These are phyloP conservation scores for Crocallis elinguaria DNA, from an alignment of 2,888 invertebrate genomes.

Conservation along the genomic window DNA sequence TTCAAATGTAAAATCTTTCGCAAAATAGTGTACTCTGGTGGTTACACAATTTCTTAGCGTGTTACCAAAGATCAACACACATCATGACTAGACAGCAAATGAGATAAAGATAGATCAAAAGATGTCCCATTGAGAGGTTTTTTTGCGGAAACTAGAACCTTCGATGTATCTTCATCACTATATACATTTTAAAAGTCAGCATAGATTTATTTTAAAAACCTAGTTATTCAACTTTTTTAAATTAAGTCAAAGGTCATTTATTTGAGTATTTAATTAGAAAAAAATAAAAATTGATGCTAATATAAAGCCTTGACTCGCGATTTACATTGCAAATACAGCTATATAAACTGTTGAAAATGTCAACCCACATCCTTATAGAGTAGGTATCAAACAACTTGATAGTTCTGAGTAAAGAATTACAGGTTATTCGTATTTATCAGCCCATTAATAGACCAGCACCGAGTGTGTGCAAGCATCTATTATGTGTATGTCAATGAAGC, in stretches of 20 bases:
- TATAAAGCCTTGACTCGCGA: constrained; percentile 53
- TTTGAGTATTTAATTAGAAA: constrained; percentile 25
- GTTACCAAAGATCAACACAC: too few species aligned
- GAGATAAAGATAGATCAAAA: too few species aligned
- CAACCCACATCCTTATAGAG: constrained; percentile 40
- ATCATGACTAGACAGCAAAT: too few species aligned
- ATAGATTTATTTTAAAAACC: neutral
- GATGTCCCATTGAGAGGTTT: too few species aligned
- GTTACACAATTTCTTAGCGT: too few species aligned
- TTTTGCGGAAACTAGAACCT: too few species aligned
- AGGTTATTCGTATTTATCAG: neutral
- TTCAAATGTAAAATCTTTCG: too few species aligned
- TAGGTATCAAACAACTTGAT: constrained; percentile 13
- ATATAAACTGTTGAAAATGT: constrained; percentile 58
- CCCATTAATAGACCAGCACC: too few species aligned
- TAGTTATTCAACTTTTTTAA: constrained; percentile 18
- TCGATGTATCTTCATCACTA: too few species aligned
- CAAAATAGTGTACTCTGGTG: too few species aligned
- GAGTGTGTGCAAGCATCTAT: too few species aligned
- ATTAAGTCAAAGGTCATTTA: constrained; percentile 28
- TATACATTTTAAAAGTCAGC: neutral
- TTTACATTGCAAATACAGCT: constrained; percentile 54
- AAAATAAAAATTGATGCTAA: constrained; percentile 32
- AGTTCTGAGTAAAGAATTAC: neutral
- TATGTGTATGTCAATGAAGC: too few species aligned